These are phyloP conservation scores for Cassiopea xamachana DNA, from an alignment of 30 jellyfish, hydroid and myxozoan species.

Conservation along the genomic window DNA sequence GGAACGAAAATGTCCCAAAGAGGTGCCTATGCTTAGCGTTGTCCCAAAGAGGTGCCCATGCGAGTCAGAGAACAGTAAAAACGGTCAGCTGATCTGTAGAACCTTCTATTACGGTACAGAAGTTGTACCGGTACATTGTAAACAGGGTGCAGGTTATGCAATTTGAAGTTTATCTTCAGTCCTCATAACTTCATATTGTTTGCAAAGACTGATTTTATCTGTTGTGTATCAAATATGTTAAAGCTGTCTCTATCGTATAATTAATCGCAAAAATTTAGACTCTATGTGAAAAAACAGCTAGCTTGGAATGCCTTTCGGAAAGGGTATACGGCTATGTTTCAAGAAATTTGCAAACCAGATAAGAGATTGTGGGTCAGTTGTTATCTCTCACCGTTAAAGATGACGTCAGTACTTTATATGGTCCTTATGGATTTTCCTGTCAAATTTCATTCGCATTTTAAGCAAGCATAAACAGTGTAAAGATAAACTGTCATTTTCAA, in stretches of 20 bases:
- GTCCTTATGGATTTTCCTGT: neutral
- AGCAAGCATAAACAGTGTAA: neutral
- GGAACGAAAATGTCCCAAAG: too few species aligned
- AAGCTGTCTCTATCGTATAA: neutral
- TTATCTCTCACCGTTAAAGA: neutral
- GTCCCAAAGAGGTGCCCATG: too few species aligned
- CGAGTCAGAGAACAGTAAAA: too few species aligned
- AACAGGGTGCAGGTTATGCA: too few species aligned
- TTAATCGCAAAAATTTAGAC: neutral
- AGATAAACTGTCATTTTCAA: neutral
- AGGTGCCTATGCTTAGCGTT: too few species aligned
- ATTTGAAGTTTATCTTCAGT: neutral
- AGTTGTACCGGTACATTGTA: too few species aligned
- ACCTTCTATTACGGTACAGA: too few species aligned
- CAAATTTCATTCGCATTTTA: neutral
- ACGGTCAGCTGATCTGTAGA: too few species aligned
- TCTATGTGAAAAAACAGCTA: neutral
- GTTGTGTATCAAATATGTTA: too few species aligned
- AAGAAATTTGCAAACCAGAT: neutral
- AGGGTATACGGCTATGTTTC: neutral
- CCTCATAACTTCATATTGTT: too few species aligned
- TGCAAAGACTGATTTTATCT: neutral
- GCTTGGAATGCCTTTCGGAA: neutral
- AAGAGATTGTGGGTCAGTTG: neutral
- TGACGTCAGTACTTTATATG: neutral